Conservation (phyloP, 2,797 vertebrate genomes). For the Trachurus trachurus region DNA sequence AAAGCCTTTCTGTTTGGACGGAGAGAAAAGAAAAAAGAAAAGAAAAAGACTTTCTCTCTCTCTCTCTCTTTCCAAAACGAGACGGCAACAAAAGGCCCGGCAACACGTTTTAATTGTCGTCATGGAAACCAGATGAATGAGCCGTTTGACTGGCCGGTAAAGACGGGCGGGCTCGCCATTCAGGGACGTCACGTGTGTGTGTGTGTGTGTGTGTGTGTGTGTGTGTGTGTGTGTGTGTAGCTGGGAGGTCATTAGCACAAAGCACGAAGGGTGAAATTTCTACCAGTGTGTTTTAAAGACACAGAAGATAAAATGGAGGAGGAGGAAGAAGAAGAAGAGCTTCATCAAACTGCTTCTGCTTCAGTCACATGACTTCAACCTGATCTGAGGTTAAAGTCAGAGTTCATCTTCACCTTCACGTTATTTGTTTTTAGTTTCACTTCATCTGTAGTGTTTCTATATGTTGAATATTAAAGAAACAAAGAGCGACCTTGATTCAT, state of each 20-base stretch:
- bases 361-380: too few relatives aligned
- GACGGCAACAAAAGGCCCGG: slow-evolving; percentile 92
- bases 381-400: too few relatives aligned
- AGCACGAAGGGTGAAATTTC: slow-evolving; percentile 50
- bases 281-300: slow-evolving; percentile 36
- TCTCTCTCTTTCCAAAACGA: slow-evolving; percentile 78
- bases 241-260: slow-evolving; percentile 55
- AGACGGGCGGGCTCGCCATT: slow-evolving; percentile 89
- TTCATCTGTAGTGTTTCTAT: too few relatives aligned
- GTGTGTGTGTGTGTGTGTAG: slow-evolving; percentile 43
- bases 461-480: too few relatives aligned
- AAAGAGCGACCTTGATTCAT: too few relatives aligned
- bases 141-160: slow-evolving; percentile 95
- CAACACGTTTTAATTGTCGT: slow-evolving; percentile 97
- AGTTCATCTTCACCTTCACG: too few relatives aligned
- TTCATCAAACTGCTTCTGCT: too few relatives aligned
- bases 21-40: slow-evolving; percentile 5
- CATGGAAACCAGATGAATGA: slow-evolving; percentile 98
- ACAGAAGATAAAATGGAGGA: slow-evolving; percentile 9
- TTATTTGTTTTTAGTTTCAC: too few relatives aligned
- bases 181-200: slow-evolving; percentile 60
- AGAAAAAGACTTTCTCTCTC: slow-evolving; percentile 73
- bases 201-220: slow-evolving; percentile 44
- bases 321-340: slow-evolving; percentile 12
- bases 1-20: slow-evolving; percentile 41